These are phyloP conservation scores for Lamellibrachia satsuma DNA, from an alignment of 2,888 invertebrate genomes.

Conservation along the genomic window DNA sequence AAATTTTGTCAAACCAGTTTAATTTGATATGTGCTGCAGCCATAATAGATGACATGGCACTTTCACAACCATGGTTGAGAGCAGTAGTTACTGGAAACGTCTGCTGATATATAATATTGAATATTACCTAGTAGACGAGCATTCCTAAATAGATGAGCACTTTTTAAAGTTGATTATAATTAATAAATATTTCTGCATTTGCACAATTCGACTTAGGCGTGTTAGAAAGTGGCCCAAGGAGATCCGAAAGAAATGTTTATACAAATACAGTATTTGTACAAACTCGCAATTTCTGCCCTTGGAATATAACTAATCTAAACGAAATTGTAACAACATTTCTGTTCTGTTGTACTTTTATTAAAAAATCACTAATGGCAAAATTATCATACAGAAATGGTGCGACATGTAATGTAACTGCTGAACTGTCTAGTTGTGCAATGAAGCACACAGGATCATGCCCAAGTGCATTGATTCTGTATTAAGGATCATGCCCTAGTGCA, in stretches of 20 bases:
- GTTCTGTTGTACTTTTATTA: background rate
- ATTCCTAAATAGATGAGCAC: background rate
- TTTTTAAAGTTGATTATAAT: background rate
- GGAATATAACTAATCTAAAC: background rate
- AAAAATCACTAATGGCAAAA: background rate
- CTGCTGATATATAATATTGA: background rate
- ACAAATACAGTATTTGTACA: background rate
- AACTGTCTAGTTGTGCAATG: background rate
- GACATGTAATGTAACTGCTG: background rate
- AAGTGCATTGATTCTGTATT: background rate
- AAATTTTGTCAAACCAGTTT: background rate
- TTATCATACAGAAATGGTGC: background rate
- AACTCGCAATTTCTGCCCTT: background rate
- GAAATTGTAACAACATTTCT: background rate
- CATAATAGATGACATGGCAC: background rate
- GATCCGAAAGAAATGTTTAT: background rate
- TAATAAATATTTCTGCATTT: background rate
- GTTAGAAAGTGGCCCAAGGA: background rate
- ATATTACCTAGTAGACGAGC: background rate
- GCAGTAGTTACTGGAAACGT: background rate
- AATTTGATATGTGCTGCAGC: background rate
- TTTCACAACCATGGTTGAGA: background rate
- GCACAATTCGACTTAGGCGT: background rate
- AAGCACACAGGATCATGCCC: background rate
- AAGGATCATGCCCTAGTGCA: background rate